Evolutionary conservation across 2,797 vertebrate species (phyloP), one percentile per base, ranked within the genome.

Genomic region (Characodon lateralis): DNA sequence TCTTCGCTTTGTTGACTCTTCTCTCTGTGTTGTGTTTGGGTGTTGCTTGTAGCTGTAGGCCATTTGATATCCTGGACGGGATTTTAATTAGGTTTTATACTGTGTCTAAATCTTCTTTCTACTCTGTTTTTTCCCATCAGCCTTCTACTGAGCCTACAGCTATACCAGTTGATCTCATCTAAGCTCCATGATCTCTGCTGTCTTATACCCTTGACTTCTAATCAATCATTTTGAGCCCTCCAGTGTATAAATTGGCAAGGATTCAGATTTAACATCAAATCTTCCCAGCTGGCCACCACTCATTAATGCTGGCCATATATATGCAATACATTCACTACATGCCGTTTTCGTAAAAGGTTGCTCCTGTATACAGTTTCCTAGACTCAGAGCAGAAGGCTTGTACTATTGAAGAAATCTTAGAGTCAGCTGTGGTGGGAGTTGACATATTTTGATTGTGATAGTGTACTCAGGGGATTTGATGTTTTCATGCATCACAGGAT

Each of bases 401-500:
- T n/a, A 74, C 55, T 28, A 16, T 74, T 83, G 70, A 18, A 20
- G 53, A 78, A 66, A 48, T 79, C 26, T 83, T 81, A 41, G 86
- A 48, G 22, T 84, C 71, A 76, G 78, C 78, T 85, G 31, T 73
- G 83, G 51, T 77, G 76, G 74, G 74, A 86, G 85, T 82, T 80
- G 55, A 77, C 76, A 55, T 58, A 66, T 82, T 83, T 74, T 77
- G 41, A 79, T 86, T 87, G 81, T 87, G 46, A 79, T 86, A 87
- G 81, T 87, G 84, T 84, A 48, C 79, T 84, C 26, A 73, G 70
- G 71, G 73, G 78, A 79, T 63, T 58, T 48, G 72, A 77, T 87
- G 81, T 85, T 88, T 88, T 86, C 26, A 55, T 73, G 48, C 80
- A 73, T 68, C 43, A 72, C 70, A 90, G 86, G 87, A 86, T 83